Evolutionary conservation across 2,888 invertebrate genomes (phyloP).

Genomic region (Protonemura montana): DNA sequence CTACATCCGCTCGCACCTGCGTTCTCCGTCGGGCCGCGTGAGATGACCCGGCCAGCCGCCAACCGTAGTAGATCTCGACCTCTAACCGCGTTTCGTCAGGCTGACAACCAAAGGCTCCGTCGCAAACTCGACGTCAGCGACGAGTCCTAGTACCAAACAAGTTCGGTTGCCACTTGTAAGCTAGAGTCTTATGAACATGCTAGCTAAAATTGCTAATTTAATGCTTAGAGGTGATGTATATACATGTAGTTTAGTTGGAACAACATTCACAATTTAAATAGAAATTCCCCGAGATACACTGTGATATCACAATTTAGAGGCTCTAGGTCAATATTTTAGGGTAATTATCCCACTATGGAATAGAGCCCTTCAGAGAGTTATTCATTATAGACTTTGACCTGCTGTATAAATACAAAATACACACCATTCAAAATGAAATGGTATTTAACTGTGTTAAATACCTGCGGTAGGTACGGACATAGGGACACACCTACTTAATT

Average conservation of each 20-base stretch:
- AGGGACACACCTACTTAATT: neutral
- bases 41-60: slow-evolving; percentile 71
- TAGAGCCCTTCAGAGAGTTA: neutral
- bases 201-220: neutral
- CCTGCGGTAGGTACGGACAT: neutral
- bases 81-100: slow-evolving; percentile 22
- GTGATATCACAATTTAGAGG: slow-evolving; percentile 26
- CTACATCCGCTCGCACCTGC: slow-evolving; percentile 89
- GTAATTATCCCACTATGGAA: neutral
- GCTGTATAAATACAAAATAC: neutral
- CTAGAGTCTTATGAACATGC: neutral
- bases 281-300: slow-evolving; percentile 15
- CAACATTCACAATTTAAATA: neutral
- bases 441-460: neutral
- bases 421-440: neutral
- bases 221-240: neutral
- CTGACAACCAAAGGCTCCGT: neutral
- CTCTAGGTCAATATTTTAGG: slow-evolving; percentile 23
- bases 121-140: neutral
- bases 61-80: slow-evolving; percentile 40
- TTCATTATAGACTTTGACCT: neutral
- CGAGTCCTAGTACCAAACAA: neutral
- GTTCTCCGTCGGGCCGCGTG: slow-evolving; percentile 92
- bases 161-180: neutral
- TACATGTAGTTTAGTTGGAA: neutral